Conservation (phyloP, 2,797 vertebrate species). For the Pogoniulus pusillus region DNA sequence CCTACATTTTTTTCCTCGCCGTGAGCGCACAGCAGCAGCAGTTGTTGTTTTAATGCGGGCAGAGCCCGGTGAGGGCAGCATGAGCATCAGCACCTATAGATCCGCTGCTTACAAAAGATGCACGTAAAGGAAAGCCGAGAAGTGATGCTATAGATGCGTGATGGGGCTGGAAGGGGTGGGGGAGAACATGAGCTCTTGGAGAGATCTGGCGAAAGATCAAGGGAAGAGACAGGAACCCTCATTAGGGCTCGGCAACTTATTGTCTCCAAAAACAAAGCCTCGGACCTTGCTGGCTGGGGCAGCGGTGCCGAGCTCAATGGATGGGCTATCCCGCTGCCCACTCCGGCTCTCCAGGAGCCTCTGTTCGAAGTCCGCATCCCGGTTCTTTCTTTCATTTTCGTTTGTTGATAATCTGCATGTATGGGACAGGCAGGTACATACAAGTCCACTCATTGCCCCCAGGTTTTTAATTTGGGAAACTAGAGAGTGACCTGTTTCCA, state of each 20-base stretch:
- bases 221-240: slow-evolving; percentile 40
- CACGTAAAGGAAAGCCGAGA: neutral
- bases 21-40: slow-evolving; percentile 46
- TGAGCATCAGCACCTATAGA: neutral
- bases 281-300: slow-evolving; percentile 8
- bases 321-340: neutral
- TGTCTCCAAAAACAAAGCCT: slow-evolving; percentile 76
- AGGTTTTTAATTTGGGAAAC: slow-evolving; percentile 8
- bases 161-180: neutral
- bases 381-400: neutral
- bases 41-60: slow-evolving; percentile 18
- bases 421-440: neutral
- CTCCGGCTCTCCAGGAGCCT: neutral
- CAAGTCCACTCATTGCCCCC: neutral
- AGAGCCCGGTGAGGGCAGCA: neutral
- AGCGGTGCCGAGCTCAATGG: neutral
- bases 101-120: neutral
- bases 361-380: neutral
- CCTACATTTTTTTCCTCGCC: slow-evolving; percentile 16
- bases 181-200: slow-evolving; percentile 19
- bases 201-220: slow-evolving; percentile 66
- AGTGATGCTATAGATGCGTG: neutral
- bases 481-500: slow-evolving; percentile 57
- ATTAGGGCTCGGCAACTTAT: slow-evolving; percentile 62
- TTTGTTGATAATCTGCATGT: slow-evolving; percentile 1